These are phyloP conservation scores for Gerris buenoi DNA, from an alignment of 1,140 invertebrate genomes.

Conservation along the genomic window DNA sequence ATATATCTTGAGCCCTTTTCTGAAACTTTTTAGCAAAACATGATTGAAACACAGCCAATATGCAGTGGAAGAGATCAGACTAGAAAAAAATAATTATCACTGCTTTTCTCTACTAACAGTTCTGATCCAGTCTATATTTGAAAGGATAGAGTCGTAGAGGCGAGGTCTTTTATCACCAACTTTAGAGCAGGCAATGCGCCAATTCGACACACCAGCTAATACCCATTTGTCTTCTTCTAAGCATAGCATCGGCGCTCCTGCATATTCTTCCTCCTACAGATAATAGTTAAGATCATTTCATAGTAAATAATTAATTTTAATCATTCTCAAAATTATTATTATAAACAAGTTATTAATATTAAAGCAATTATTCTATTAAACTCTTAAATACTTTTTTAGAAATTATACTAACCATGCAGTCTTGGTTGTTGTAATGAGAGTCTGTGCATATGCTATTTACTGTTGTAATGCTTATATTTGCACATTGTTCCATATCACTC, in stretches of 20 bases:
- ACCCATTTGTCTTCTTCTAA: slow-evolving; percentile 50
- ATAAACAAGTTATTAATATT: too few relatives aligned
- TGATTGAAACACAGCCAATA: too few relatives aligned
- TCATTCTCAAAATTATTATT: too few relatives aligned
- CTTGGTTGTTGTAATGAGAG: slow-evolving; percentile 55
- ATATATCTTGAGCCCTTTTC: too few relatives aligned
- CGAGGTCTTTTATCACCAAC: slow-evolving; percentile 55
- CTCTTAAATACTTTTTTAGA: not conserved
- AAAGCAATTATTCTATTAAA: not conserved
- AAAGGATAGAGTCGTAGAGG: slow-evolving; percentile 63
- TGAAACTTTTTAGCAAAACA: too few relatives aligned
- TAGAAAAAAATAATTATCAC: not conserved
- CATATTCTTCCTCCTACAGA: slow-evolving; percentile 67
- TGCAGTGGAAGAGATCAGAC: too few relatives aligned
- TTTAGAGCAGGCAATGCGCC: slow-evolving; percentile 61
- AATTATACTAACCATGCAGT: slow-evolving; percentile 52
- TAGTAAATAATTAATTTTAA: slow-evolving; percentile 4
- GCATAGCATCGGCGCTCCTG: slow-evolving; percentile 69
- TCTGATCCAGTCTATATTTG: slow-evolving; percentile 64
- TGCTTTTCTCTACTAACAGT: slow-evolving; percentile 11
- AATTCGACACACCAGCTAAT: slow-evolving; percentile 55
- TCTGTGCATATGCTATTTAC: slow-evolving; percentile 70
- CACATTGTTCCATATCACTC: slow-evolving; percentile 58
- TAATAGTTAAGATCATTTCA: slow-evolving; percentile 13
- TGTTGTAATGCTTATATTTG: slow-evolving; percentile 66